These are phyloP conservation scores for Tipula helvola DNA, from an alignment of 2,888 invertebrate genomes.

Conservation along the genomic window DNA sequence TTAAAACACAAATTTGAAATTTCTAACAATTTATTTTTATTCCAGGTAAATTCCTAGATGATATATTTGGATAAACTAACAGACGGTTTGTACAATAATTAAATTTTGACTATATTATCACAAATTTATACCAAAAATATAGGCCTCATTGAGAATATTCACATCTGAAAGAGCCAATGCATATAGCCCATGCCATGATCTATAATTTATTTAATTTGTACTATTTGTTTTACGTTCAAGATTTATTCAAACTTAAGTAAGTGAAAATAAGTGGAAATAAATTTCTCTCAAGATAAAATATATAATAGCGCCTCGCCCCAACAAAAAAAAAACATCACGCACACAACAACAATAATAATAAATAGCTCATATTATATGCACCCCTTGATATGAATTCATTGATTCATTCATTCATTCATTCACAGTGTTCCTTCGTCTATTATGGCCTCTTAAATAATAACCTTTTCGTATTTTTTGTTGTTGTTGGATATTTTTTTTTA, in stretches of 20 bases:
- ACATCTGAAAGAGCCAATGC: background rate
- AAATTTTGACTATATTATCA: background rate
- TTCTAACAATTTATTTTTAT: background rate
- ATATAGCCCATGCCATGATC: background rate
- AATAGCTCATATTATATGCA: background rate
- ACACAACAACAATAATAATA: background rate
- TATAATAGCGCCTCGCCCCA: background rate
- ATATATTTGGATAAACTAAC: background rate
- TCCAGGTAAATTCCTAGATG: background rate
- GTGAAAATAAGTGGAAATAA: slow-evolving; percentile 9
- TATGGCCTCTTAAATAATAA: slow-evolving; percentile 4
- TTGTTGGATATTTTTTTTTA: background rate
- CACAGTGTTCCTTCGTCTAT: background rate
- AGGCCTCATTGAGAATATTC: background rate
- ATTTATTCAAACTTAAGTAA: slow-evolving; percentile 7
- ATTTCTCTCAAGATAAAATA: background rate
- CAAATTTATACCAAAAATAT: background rate
- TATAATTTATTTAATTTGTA: background rate
- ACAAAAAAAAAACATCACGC: background rate
- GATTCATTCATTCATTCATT: background rate
- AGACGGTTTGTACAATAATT: background rate
- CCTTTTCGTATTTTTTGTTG: background rate
- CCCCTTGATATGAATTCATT: background rate
- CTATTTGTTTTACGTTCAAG: background rate
- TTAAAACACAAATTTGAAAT: background rate